phyloP scores from a whole-genome alignment of 2,797 vertebrate species.

The Halcyon chelicuti region DNA sequence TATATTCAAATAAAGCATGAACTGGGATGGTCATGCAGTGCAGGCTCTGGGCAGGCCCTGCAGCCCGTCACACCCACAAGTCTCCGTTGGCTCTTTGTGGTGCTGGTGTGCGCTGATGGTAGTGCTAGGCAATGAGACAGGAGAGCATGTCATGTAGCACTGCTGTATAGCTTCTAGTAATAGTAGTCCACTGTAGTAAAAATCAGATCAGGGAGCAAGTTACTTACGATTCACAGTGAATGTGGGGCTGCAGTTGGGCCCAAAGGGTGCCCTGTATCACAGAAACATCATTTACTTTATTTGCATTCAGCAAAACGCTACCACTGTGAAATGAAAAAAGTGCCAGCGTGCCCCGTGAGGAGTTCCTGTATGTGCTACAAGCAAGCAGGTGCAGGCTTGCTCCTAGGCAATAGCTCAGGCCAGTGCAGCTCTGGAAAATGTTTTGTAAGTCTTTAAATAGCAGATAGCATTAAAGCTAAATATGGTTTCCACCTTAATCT shows the following conservation, averaged over 20 bases:
- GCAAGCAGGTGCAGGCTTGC: background rate
- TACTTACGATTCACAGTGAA: background rate
- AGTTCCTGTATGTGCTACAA: background rate
- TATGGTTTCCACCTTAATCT: background rate
- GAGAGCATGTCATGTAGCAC: too few relatives aligned
- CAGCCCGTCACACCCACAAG: background rate
- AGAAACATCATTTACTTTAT: background rate
- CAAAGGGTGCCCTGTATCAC: background rate
- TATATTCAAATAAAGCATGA: fast-evolving
- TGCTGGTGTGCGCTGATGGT: background rate
- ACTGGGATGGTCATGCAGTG: fast-evolving
- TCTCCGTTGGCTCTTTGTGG: background rate
- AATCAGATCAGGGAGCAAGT: background rate
- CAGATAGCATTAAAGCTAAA: background rate
- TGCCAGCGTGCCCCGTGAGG: background rate
- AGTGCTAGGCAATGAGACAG: background rate
- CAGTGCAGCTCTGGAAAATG: background rate
- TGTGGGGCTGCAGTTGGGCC: background rate
- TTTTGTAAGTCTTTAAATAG: conserved; percentile 32
- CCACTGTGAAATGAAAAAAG: background rate
- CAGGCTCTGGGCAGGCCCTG: background rate
- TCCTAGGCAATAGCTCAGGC: background rate
- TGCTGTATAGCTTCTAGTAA: fast-evolving
- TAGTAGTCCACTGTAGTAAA: fast-evolving
- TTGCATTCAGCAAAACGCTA: background rate